Evolutionary conservation across 1,140 invertebrate species (phyloP).

Genomic region (Xylocopa sonorina): DNA sequence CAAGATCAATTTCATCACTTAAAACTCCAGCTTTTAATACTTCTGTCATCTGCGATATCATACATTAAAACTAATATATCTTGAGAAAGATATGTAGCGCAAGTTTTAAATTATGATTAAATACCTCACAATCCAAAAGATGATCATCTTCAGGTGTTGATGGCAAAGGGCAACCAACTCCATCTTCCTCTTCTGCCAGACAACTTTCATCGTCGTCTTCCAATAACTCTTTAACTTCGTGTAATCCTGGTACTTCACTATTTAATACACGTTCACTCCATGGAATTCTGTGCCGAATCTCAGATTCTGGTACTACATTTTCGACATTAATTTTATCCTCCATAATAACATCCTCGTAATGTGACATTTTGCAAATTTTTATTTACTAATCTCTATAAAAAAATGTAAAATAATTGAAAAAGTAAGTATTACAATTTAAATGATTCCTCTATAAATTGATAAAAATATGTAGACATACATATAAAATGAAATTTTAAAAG

Average conservation of each 20-base stretch:
- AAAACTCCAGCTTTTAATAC: slow-evolving; percentile 91
- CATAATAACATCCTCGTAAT: slow-evolving; percentile 69
- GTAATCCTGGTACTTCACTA: slow-evolving; percentile 77
- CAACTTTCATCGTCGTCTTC: slow-evolving; percentile 84
- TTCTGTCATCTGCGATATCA: slow-evolving; percentile 86
- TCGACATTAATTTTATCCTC: slow-evolving; percentile 65
- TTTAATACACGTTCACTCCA: slow-evolving; percentile 78
- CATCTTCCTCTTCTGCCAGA: slow-evolving; percentile 89
- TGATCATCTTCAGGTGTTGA: slow-evolving; percentile 93
- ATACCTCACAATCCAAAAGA: slow-evolving; percentile 89
- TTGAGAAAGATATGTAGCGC: not conserved
- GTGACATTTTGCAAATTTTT: slow-evolving; percentile 60
- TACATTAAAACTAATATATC: not conserved
- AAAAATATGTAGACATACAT: too few species aligned
- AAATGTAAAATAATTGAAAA: not conserved
- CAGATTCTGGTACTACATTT: slow-evolving; percentile 43
- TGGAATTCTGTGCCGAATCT: slow-evolving; percentile 77
- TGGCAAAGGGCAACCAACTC: slow-evolving; percentile 90
- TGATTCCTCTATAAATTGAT: not conserved
- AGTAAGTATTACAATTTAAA: not conserved
- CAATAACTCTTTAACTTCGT: slow-evolving; percentile 82
- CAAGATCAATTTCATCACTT: slow-evolving; percentile 91
- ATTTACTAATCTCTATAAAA: slow-evolving; percentile 18
- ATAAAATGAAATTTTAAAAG: too few species aligned
- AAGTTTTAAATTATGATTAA: slow-evolving; percentile 21